These are phyloP conservation scores for Drosophila pseudoananassae DNA, from an alignment of 1,140 invertebrate genomes.

Conservation along the genomic window DNA sequence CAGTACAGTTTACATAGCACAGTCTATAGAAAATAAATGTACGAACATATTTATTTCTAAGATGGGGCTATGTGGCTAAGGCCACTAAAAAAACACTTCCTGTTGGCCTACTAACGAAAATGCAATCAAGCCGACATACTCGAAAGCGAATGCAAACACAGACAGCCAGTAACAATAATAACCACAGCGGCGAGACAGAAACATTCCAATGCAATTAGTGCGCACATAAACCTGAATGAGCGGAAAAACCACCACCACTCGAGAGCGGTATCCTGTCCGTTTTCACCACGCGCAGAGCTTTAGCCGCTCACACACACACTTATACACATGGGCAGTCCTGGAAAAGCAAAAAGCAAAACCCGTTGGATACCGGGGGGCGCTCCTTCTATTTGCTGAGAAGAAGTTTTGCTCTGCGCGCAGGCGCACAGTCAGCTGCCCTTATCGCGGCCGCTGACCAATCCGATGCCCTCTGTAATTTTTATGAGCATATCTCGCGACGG, in stretches of 20 bases:
- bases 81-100: neutral
- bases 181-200: slow-evolving; percentile 18
- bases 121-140: slow-evolving; percentile 49
- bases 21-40: neutral
- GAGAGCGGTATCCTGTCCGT: slow-evolving; percentile 51
- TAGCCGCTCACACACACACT: slow-evolving; percentile 39
- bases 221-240: slow-evolving; percentile 28
- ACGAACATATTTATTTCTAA: neutral
- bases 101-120: slow-evolving; percentile 1
- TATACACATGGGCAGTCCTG: slow-evolving; percentile 12
- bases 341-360: slow-evolving; percentile 43
- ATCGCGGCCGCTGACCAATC: slow-evolving; percentile 58
- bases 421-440: slow-evolving; percentile 71
- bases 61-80: no score
- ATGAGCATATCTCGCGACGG: slow-evolving; percentile 34
- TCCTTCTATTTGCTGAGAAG: slow-evolving; percentile 77
- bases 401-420: slow-evolving; percentile 58
- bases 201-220: slow-evolving; percentile 65
- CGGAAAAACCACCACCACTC: slow-evolving; percentile 64
- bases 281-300: slow-evolving; percentile 75
- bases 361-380: slow-evolving; percentile 41
- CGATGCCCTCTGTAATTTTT: slow-evolving; percentile 42
- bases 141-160: slow-evolving; percentile 38
- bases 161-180: slow-evolving; percentile 32
- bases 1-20: neutral